phyloP scores from a whole-genome alignment of 2,888 invertebrate species.

The Ferrisia virgata region DNA sequence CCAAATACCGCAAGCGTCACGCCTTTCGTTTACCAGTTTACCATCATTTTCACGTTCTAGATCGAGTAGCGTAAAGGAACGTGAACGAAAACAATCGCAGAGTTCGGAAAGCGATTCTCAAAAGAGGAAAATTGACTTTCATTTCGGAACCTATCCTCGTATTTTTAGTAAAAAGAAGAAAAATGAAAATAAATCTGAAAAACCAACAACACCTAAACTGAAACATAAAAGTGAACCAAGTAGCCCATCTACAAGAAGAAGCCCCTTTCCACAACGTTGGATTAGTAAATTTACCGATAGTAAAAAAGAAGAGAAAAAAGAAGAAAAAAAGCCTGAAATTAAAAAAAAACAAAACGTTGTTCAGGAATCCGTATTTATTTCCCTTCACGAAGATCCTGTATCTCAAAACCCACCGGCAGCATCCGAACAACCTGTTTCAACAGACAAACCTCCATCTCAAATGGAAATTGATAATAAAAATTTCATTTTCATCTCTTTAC shows the following conservation, averaged over 20 bases:
- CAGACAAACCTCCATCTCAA: neutral
- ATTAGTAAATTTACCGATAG: neutral
- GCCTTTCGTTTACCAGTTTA: conserved; percentile 45
- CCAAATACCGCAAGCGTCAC: conserved; percentile 59
- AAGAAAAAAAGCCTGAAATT: neutral
- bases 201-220: conserved; percentile 13
- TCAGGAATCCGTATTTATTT: conserved; percentile 22
- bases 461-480: conserved; percentile 42
- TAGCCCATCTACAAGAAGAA: conserved; percentile 2
- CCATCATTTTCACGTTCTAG: conserved; percentile 51
- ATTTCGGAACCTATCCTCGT: conserved; percentile 75
- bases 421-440: neutral
- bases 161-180: conserved; percentile 57
- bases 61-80: conserved; percentile 58
- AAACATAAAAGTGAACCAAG: conserved; percentile 33
- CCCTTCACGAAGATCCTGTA: conserved; percentile 2
- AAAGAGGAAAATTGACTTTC: conserved; percentile 65
- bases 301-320: conserved; percentile 2
- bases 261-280: conserved; percentile 35
- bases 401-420: neutral
- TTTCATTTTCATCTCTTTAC: conserved; percentile 48
- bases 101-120: conserved; percentile 16
- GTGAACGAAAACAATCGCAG: conserved; percentile 5
- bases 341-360: neutral
- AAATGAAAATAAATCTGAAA: conserved; percentile 46